Evolutionary conservation across 2,888 invertebrate species (phyloP).

Genomic region (Eupithecia insigniata): DNA sequence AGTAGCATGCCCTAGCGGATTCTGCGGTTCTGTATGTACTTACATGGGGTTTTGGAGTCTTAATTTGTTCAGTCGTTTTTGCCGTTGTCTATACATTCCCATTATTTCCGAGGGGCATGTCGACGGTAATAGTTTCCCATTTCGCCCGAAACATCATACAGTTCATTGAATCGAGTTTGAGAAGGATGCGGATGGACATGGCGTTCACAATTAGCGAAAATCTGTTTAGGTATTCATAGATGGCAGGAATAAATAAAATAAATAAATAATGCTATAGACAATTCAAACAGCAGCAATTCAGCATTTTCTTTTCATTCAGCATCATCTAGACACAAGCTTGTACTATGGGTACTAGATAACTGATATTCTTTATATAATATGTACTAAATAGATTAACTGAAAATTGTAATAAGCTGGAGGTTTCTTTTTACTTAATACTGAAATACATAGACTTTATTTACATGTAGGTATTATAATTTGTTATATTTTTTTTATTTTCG

Average conservation of each 20-base stretch:
- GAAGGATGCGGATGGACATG: not conserved
- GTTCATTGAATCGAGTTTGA: constrained; percentile 10
- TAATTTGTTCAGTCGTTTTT: not conserved
- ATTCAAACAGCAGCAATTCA: too few relatives aligned
- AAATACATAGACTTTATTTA: too few relatives aligned
- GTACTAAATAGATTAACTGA: too few relatives aligned
- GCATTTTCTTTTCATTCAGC: too few relatives aligned
- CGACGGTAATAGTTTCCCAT: constrained; percentile 8
- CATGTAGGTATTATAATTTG: too few relatives aligned
- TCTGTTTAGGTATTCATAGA: not conserved
- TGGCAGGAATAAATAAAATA: not conserved
- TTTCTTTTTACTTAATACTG: too few relatives aligned
- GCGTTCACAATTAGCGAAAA: not conserved
- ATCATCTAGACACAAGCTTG: too few relatives aligned
- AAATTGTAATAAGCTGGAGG: too few relatives aligned
- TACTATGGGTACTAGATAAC: too few relatives aligned
- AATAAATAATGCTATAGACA: too few relatives aligned
- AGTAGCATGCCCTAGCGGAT: not conserved
- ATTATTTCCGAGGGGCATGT: not conserved
- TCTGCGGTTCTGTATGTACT: not conserved
- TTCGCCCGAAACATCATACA: constrained; percentile 5
- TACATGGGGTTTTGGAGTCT: not conserved
- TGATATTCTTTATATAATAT: too few relatives aligned
- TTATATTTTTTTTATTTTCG: too few relatives aligned
- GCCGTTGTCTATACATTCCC: not conserved